phyloP scores from a whole-genome alignment of 1,140 invertebrate genomes.

The Oedothorax gibbosus region DNA sequence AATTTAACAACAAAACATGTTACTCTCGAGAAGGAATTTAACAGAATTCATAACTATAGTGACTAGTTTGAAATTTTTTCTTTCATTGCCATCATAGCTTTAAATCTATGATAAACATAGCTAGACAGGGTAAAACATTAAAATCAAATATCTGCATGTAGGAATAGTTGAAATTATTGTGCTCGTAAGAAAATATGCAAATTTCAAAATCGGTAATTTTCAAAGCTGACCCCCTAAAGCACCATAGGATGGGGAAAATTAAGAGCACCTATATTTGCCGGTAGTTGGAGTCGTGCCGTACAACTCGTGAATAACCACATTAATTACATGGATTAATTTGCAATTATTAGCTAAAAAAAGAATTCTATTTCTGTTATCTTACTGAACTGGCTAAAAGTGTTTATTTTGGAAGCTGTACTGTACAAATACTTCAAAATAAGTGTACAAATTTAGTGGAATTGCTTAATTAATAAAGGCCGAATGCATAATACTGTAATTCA shows the following conservation, averaged over 20 bases:
- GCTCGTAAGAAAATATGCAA: constrained; percentile 38
- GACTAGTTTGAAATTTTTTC: constrained; percentile 51
- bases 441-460: constrained; percentile 33
- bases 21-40: constrained; percentile 38
- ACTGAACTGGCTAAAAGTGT: neutral
- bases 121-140: constrained; percentile 38
- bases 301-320: too few relatives aligned
- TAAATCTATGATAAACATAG: constrained; percentile 18
- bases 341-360: too few relatives aligned
- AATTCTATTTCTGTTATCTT: too few relatives aligned
- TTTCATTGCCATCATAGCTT: constrained; percentile 14
- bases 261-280: constrained; percentile 39
- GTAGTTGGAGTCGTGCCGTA: too few relatives aligned
- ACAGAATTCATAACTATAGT: constrained; percentile 58
- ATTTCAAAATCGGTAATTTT: neutral
- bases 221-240: constrained; percentile 36
- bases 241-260: constrained; percentile 40
- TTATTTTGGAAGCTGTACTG: constrained; percentile 41
- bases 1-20: constrained; percentile 60
- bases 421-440: constrained; percentile 27
- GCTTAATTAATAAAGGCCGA: constrained; percentile 51
- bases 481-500: constrained; percentile 59
- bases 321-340: too few relatives aligned
- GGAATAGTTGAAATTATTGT: neutral
- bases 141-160: constrained; percentile 28